These are phyloP conservation scores for Archaeoteleia sp. DNA, from an alignment of 2,888 invertebrate species.

Conservation along the genomic window DNA sequence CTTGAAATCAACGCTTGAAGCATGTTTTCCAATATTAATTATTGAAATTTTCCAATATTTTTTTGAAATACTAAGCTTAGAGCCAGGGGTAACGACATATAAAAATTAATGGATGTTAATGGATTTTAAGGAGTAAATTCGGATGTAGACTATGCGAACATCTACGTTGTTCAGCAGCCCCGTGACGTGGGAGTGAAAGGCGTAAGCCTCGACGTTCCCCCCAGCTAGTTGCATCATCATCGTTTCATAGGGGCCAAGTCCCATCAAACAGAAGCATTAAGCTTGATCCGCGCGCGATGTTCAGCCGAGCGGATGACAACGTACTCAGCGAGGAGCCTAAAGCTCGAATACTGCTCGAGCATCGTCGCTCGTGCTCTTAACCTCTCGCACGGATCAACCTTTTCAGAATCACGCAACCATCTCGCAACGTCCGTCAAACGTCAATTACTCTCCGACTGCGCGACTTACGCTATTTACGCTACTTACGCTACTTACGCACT, in stretches of 20 bases:
- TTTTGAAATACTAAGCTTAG: too few species aligned
- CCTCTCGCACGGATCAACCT: conserved; percentile 39
- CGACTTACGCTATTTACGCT: too few species aligned
- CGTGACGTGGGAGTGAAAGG: conserved; percentile 44
- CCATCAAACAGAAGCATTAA: conserved; percentile 74
- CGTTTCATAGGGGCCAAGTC: conserved; percentile 50
- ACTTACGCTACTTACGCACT: too few species aligned
- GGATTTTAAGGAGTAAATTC: conserved; percentile 23
- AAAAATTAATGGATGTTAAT: too few species aligned
- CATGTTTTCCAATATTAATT: too few species aligned
- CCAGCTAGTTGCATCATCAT: conserved; percentile 48
- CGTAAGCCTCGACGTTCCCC: conserved; percentile 48
- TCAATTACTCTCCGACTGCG: conserved; percentile 20
- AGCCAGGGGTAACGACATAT: too few species aligned
- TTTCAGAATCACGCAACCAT: conserved; percentile 41
- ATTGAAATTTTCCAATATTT: too few species aligned
- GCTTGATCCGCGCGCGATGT: conserved; percentile 74
- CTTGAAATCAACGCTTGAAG: too few species aligned
- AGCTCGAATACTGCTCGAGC: conserved; percentile 41
- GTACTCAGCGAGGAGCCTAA: conserved; percentile 65
- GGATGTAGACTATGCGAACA: not conserved
- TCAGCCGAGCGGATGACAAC: conserved; percentile 74
- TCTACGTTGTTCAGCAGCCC: conserved; percentile 14
- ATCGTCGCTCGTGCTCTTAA: conserved; percentile 20
- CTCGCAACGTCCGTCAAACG: conserved; percentile 45